Base-by-base conservation (phyloP, 1,140 invertebrate species). In the Octopus sinensis region DNA sequence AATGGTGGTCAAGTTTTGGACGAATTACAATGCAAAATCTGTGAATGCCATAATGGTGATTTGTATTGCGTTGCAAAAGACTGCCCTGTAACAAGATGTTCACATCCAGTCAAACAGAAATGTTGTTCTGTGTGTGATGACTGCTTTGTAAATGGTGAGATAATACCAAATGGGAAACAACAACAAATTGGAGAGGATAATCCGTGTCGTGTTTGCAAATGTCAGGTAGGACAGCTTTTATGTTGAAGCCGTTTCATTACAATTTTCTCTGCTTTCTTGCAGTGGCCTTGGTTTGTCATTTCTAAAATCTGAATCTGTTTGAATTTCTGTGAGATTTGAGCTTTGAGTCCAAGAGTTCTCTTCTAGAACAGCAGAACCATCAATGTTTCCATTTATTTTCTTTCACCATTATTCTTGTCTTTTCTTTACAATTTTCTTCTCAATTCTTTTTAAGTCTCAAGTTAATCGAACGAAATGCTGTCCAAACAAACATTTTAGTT, bases 101-200 rank as follows among this genome's bases (percentile, higher is more conserved):
- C 77, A 6, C 78, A 86, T 71, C 87, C 87, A 5, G 84, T 83
- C 53, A 79, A 77, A 6, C 78, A 80, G 9, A 83, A 85, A 7
- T 88, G 88, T 80, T 89, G 87, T 82, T 86, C 84, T 23, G 81
- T 73, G 6, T 89, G 88, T 82, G 80, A 54, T 2, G 82, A 85
- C 75, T 90, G 89, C 84, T 76, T 82, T 53, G 85, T 83, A 56
- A 80, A 87, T 53, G 84, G 84, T 4, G 80, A 75, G 52, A 68
- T 83, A 4, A 85, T 85, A 43, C 77, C 51, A 23, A 86, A 88
- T 82, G 86, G 85, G 1, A 83, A 84, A 73, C 79, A 78, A 0
- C 73, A 84, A n/a, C 82, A 71, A 43, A 79, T 84, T 54, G 43
- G 79, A 17, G 79, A 54, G 4, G 71, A 82, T 56, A 82, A 86